Evolutionary conservation across 2,888 invertebrate genomes (phyloP).

Genomic region (Ramazzottius varieornatus): DNA sequence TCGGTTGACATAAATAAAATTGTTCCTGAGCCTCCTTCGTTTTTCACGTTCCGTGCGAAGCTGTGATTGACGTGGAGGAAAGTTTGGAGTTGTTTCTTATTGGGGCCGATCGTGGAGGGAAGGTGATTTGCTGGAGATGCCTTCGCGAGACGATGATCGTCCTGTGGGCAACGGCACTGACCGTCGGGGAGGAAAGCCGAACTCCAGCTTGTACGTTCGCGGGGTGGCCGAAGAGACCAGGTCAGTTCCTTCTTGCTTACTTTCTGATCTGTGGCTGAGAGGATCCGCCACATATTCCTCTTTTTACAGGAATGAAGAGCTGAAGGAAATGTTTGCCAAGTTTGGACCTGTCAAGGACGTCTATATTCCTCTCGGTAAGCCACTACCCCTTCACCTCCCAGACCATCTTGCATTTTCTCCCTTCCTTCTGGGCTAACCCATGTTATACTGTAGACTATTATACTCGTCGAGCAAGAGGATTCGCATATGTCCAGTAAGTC

Average conservation of each 20-base stretch:
- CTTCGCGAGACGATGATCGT: not conserved
- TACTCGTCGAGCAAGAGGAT: constrained; percentile 23
- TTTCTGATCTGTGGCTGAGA: not conserved
- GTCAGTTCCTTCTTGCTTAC: not conserved
- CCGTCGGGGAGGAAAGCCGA: not conserved
- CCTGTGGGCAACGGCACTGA: not conserved
- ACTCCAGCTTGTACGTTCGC: not conserved
- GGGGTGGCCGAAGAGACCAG: not conserved
- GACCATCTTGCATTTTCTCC: too few species aligned
- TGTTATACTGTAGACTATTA: constrained; percentile 25
- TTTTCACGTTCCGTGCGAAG: too few species aligned
- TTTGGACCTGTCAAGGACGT: constrained; percentile 28
- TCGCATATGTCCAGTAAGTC: constrained; percentile 28
- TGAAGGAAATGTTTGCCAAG: constrained; percentile 25
- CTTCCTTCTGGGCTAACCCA: too few species aligned
- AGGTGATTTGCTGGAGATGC: not conserved
- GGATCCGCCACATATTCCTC: not conserved
- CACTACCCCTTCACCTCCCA: too few species aligned
- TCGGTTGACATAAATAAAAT: too few species aligned
- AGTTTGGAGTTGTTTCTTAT: not conserved
- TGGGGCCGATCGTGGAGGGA: not conserved
- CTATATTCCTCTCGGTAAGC: constrained; percentile 23
- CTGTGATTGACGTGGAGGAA: too few species aligned
- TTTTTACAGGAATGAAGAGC: constrained; percentile 22
- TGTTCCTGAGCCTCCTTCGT: too few species aligned